Evolutionary conservation across 2,888 invertebrate species (phyloP), one percentile per base, ranked within the genome.

Genomic region (Argynnis bischoffii): DNA sequence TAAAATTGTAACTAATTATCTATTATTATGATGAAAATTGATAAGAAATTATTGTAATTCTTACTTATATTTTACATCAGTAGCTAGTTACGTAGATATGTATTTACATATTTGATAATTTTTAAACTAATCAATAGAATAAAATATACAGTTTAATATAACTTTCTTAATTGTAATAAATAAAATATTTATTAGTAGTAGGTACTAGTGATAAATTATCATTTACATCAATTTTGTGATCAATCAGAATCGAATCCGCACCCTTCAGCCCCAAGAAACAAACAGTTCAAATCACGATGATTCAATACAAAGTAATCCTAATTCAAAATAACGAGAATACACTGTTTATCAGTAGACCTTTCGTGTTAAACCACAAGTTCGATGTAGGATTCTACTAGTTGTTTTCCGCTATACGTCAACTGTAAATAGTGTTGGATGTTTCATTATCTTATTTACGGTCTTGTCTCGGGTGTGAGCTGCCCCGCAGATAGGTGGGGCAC

Each of bases 401-500:
- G 18, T 61, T 51, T 61, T 18, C 61, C 57, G 47, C 46, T 18
- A 18, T 16, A 61, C 35, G 51, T 61, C 51, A 51, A 41, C 11
- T 51, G 61, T 41, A 61, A 51, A 61, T 51, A 61, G 35, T 18
- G 50, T 61, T 51, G 18, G 35, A 51, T 51, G 51, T 61, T 16
- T 61, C 60, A 51, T 51, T 61, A 61, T 61, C 61, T 61, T 61
- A 61, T 61, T 61, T 61, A 61, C 63, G 63, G 18, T 54, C 63
- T 50, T 66, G 69, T 72, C 72, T 69, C 26, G 21, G 26, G 67
- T 70, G n/a, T 72, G 70, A 67, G 51, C 51, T 11, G 18, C 35
- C 50, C 48, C 46, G 79, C 76, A 78, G 79, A 81, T 84, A 83
- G 85, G 84, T 84, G 82, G 78, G 79, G 80, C 86, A 85, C 86